phyloP scores from a whole-genome alignment of 2,888 invertebrate species.

The Ectemnius continuus region DNA sequence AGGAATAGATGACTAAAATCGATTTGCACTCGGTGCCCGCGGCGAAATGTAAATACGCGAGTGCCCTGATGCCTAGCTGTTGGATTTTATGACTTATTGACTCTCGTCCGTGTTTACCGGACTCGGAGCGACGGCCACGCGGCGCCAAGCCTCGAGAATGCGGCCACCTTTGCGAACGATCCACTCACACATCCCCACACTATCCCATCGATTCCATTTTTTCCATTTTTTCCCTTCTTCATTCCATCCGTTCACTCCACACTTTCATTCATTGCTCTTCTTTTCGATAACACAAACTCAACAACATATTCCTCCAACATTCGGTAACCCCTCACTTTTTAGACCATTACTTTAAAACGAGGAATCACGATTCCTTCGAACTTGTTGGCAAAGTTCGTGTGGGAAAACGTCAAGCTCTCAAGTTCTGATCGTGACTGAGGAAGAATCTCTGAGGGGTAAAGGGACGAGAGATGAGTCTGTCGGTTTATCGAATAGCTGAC shows the following conservation, averaged over 20 bases:
- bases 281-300: too few species aligned
- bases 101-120: slow-evolving; percentile 72
- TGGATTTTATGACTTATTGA: slow-evolving; percentile 75
- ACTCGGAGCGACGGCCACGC: slow-evolving; percentile 68
- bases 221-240: slow-evolving; percentile 23
- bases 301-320: too few species aligned
- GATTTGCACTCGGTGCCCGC: slow-evolving; percentile 27
- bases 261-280: too few species aligned
- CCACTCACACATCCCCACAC: slow-evolving; percentile 20
- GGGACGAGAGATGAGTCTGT: too few species aligned
- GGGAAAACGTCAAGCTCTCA: too few species aligned
- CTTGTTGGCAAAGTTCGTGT: too few species aligned
- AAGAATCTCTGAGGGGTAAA: too few species aligned
- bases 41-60: slow-evolving; percentile 47
- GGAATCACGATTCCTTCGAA: too few species aligned
- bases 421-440: too few species aligned
- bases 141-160: slow-evolving; percentile 71
- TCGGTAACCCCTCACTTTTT: too few species aligned
- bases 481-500: slow-evolving; percentile 64
- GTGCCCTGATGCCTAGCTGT: slow-evolving; percentile 57
- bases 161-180: slow-evolving; percentile 66
- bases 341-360: too few species aligned
- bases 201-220: slow-evolving; percentile 44
- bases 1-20: slow-evolving; percentile 34
- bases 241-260: background rate